Base-by-base conservation (phyloP, 2,888 invertebrate genomes). In the Phengaris arion region DNA sequence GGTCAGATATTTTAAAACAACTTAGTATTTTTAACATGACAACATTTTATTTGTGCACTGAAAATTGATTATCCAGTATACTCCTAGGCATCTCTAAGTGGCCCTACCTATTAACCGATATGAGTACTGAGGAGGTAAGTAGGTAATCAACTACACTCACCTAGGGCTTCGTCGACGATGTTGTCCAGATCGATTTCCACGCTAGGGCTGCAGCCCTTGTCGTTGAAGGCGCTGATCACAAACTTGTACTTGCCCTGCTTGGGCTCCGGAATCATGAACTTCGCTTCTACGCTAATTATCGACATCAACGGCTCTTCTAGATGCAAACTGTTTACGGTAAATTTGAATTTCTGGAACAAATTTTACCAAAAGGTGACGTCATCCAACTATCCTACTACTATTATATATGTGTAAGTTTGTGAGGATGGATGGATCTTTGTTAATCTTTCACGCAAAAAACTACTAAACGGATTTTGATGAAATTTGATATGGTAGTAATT, bases 201-300 rank as follows among this genome's bases (percentile, higher is more conserved):
- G 9, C 83, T 79, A 70, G 83, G 82, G 79, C 93, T 93, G 55
- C 88, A 86, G n/a, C 93, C 93, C 83, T 92, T 93, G 45, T 89
- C 89, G 77, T 93, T 93, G 76, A 86, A 86, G 2, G 93, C 90
- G 72, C 85, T 81, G 13, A 93, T 86, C 15, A 87, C 80, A 74
- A 93, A 89, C 78, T 88, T 90, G 78, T 89, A 93, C 59, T 83
- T 81, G 3, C 88, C 86, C 64, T 86, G 85, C 45, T 81, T 84
- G 3, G 90, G 90, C 77, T 90, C 89, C 77, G 88, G 81, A 64
- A 92, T 85, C 80, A 88, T 87, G 78, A 92, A 92, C 75, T 85
- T 86, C 0, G 93, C 92, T 76, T 91, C 92, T 73, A 85, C 80
- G 74, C 86, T 89, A 10, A 85, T 86, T 81, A 92, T 90, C n/a